phyloP scores from a whole-genome alignment of 2,113 vertebrate genomes.

The Nicator chloris region DNA sequence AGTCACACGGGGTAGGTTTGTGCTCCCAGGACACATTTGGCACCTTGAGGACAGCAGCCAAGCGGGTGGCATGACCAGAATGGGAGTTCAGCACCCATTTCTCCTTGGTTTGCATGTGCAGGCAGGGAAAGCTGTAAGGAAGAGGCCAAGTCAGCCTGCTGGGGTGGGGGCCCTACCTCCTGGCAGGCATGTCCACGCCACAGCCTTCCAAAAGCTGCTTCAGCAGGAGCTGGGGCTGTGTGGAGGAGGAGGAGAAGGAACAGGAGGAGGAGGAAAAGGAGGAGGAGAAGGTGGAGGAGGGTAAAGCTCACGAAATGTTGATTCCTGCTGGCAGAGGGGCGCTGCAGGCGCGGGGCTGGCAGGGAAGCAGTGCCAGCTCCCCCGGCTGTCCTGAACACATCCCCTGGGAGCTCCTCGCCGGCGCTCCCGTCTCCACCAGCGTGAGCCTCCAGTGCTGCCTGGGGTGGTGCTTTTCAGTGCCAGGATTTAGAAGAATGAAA shows the following conservation, averaged over 20 bases:
- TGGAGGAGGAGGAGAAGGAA: background rate
- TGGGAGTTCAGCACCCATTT: background rate
- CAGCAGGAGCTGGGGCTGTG: background rate
- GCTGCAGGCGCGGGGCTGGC: background rate
- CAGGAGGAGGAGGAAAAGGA: background rate
- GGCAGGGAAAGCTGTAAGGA: background rate
- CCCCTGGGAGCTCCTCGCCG: background rate
- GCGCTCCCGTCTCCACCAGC: background rate
- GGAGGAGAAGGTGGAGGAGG: background rate
- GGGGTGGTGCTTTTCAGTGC: background rate
- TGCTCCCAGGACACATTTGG: background rate
- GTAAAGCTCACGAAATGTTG: background rate
- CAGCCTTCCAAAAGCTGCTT: background rate
- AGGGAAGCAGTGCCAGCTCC: background rate
- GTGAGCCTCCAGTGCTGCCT: background rate
- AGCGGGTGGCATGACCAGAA: accelerated
- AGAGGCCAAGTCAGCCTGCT: background rate
- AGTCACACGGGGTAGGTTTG: accelerated
- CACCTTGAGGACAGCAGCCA: background rate
- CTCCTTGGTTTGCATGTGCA: background rate
- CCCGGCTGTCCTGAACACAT: accelerated
- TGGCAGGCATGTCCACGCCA: accelerated
- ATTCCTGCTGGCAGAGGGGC: accelerated
- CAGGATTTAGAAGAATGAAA: background rate
- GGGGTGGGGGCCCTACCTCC: background rate